phyloP scores from a whole-genome alignment of 2,113 vertebrate species.

The Chlamydotis undulata region DNA sequence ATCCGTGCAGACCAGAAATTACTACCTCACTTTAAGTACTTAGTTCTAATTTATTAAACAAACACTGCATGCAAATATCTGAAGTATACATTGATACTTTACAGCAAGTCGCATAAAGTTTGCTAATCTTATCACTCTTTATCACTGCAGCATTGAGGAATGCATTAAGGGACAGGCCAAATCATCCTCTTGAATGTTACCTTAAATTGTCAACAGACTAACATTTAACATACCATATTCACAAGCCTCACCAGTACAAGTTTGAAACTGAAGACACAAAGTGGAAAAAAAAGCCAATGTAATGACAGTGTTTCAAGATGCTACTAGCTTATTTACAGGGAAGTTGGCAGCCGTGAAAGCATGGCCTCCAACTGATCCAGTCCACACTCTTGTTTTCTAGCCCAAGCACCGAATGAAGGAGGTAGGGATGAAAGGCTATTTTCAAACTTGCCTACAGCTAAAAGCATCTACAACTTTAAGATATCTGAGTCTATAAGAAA shows the following conservation, averaged over 20 bases:
- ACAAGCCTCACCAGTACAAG: not conserved
- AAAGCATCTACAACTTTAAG: not conserved
- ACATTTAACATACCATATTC: not conserved
- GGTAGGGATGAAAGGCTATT: not conserved
- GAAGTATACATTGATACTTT: not conserved
- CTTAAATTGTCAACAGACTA: not conserved
- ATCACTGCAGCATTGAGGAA: not conserved
- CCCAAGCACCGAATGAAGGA: not conserved
- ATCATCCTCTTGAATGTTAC: not conserved
- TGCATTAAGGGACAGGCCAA: not conserved
- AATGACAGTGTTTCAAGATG: not conserved
- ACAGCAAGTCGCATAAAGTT: not conserved
- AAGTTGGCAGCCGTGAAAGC: not conserved
- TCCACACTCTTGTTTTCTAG: not conserved
- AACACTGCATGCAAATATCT: not conserved
- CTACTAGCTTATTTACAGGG: not conserved
- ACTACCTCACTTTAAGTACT: not conserved
- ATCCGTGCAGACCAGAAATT: constrained; percentile 14
- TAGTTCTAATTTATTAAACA: not conserved
- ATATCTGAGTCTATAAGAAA: rapidly evolving
- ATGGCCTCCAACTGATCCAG: not conserved
- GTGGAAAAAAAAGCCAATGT: not conserved
- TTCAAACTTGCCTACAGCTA: not conserved
- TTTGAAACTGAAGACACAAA: not conserved
- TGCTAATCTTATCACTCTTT: not conserved